These are phyloP conservation scores for Chlorospingus flavigularis DNA, from an alignment of 2,797 vertebrate species.

Conservation along the genomic window DNA sequence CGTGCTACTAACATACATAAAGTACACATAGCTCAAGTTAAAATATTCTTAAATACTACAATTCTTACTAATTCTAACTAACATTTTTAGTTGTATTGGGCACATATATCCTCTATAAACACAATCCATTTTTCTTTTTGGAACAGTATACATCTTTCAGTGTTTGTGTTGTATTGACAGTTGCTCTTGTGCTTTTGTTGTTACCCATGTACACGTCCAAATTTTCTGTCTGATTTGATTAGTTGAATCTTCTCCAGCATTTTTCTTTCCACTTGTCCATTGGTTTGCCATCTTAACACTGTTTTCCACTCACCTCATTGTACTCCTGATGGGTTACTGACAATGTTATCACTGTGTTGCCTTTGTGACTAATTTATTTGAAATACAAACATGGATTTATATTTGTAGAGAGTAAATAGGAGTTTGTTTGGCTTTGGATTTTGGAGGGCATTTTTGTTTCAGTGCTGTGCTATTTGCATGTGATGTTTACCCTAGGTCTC, in stretches of 20 bases:
- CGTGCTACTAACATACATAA: not conserved
- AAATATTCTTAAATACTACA: not conserved
- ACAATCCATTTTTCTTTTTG: not conserved
- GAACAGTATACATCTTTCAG: not conserved
- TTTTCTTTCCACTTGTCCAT: not conserved
- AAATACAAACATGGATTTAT: not conserved
- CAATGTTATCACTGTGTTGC: not conserved
- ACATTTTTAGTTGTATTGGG: not conserved
- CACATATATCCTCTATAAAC: not conserved
- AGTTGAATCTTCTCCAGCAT: not conserved
- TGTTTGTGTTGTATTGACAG: not conserved
- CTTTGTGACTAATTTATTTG: not conserved
- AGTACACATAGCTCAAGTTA: not conserved
- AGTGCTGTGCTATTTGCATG: not conserved
- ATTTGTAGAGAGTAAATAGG: not conserved
- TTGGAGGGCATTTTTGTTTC: not conserved
- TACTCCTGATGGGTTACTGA: not conserved
- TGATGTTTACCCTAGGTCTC: not conserved
- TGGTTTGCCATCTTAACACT: not conserved
- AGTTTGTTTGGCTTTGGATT: not conserved
- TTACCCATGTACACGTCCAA: rapidly evolving
- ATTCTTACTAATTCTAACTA: not conserved
- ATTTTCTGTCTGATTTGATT: not conserved
- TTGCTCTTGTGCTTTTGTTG: not conserved
- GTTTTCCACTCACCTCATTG: not conserved